These are phyloP conservation scores for Helicoverpa armigera DNA, from an alignment of 1,140 invertebrate genomes.

Conservation along the genomic window DNA sequence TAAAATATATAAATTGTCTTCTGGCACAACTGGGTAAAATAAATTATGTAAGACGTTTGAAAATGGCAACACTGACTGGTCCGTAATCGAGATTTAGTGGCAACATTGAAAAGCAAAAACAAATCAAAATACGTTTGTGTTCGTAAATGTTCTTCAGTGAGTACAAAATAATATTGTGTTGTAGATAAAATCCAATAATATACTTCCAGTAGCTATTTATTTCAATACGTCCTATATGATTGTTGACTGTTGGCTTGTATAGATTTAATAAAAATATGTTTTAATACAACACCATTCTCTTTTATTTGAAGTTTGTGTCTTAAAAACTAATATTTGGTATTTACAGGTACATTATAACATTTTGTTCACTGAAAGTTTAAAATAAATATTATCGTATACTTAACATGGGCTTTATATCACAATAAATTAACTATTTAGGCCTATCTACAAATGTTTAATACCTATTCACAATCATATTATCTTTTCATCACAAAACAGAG, in stretches of 20 bases:
- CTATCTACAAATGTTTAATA: background rate
- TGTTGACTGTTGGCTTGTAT: slow-evolving; percentile 52
- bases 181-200: slow-evolving; percentile 9
- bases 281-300: slow-evolving; percentile 19
- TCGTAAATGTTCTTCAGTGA: background rate
- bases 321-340: slow-evolving; percentile 13
- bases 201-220: slow-evolving; percentile 39
- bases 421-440: background rate
- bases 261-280: slow-evolving; percentile 51
- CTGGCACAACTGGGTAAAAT: too few species aligned
- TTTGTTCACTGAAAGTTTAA: background rate
- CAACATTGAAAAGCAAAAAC: too few species aligned
- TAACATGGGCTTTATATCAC: background rate
- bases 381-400: background rate
- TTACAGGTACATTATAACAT: background rate
- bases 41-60: too few species aligned
- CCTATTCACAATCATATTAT: background rate
- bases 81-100: too few species aligned
- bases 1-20: too few species aligned
- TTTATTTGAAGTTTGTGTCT: background rate
- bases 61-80: too few species aligned
- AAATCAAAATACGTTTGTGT: background rate
- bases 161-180: background rate
- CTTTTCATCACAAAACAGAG: too few species aligned
- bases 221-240: slow-evolving; percentile 19